Conservation (phyloP, 37 sponge, comb jelly and placozoan genomes). For the Bolinopsis microptera region DNA sequence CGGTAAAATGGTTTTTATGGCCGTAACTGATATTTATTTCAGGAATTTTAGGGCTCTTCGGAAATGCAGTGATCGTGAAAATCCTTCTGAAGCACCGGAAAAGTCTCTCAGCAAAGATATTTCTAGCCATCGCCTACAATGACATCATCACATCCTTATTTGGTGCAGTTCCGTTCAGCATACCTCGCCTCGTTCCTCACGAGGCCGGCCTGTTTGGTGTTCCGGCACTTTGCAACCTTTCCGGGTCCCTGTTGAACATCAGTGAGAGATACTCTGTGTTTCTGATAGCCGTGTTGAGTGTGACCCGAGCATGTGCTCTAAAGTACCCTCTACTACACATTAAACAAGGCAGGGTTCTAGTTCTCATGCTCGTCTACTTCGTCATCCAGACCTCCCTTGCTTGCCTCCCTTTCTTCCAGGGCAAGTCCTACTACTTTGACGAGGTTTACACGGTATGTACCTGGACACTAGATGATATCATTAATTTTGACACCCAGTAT, state of each 20-base stretch:
- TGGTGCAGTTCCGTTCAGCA: slow-evolving; percentile 35
- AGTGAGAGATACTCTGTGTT: slow-evolving; percentile 56
- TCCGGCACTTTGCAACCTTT: neutral
- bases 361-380: neutral
- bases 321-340: slow-evolving; percentile 5
- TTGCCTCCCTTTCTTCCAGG: slow-evolving; percentile 28
- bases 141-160: slow-evolving; percentile 36
- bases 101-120: slow-evolving; percentile 27
- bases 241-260: neutral
- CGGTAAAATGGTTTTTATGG: too few relatives aligned
- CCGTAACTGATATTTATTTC: neutral
- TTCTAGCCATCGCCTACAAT: neutral
- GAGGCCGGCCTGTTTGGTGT: neutral
- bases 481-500: neutral
- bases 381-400: neutral
- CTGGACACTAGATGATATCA: slow-evolving; percentile 38
- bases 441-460: slow-evolving; percentile 2
- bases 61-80: neutral
- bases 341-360: neutral
- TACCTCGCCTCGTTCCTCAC: slow-evolving; percentile 11
- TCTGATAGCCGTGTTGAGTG: slow-evolving; percentile 11
- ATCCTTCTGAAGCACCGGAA: neutral
- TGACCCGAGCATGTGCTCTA: slow-evolving; percentile 42
- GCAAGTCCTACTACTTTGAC: neutral
- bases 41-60: slow-evolving; percentile 3